Conservation (phyloP, 2,113 vertebrate genomes). For the Trichomycterus rosablanca region DNA sequence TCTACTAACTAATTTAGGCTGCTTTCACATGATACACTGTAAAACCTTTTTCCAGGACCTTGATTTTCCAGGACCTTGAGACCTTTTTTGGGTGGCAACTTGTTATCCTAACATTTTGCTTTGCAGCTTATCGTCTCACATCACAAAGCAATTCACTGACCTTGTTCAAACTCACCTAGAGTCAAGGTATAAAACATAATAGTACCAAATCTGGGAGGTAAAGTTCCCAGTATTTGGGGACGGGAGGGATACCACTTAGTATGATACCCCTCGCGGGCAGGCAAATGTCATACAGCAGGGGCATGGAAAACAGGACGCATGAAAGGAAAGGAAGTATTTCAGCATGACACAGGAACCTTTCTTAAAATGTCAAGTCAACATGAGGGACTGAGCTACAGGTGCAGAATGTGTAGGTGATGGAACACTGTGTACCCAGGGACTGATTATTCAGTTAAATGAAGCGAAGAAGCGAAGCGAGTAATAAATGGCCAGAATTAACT, state of each 20-base stretch:
- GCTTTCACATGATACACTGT: too few relatives aligned
- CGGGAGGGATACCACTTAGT: conserved; percentile 29
- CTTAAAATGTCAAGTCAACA: conserved; percentile 56
- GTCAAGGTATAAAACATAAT: too few relatives aligned
- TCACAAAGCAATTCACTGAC: too few relatives aligned
- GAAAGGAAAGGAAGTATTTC: conserved; percentile 47
- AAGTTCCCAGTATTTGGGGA: conserved; percentile 46
- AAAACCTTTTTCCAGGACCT: too few relatives aligned
- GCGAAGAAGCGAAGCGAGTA: conserved; percentile 7
- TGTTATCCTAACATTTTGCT: too few relatives aligned
- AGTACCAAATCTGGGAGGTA: too few relatives aligned
- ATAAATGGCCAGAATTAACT: not conserved
- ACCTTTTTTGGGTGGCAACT: too few relatives aligned
- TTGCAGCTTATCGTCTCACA: too few relatives aligned
- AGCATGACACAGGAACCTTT: conserved; percentile 39
- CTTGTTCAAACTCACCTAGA: too few relatives aligned
- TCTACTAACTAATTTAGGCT: too few relatives aligned
- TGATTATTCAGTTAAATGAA: conserved; percentile 4
- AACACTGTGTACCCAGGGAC: conserved; percentile 6
- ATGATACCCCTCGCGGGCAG: conserved; percentile 44
- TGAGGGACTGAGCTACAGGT: conserved; percentile 30
- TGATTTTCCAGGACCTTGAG: too few relatives aligned
- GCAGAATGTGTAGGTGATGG: not conserved
- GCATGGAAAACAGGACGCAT: conserved; percentile 51
- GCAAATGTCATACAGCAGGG: conserved; percentile 62